Conservation (phyloP, 2,797 vertebrate species). For the Petrocephalus schoutedeni region DNA sequence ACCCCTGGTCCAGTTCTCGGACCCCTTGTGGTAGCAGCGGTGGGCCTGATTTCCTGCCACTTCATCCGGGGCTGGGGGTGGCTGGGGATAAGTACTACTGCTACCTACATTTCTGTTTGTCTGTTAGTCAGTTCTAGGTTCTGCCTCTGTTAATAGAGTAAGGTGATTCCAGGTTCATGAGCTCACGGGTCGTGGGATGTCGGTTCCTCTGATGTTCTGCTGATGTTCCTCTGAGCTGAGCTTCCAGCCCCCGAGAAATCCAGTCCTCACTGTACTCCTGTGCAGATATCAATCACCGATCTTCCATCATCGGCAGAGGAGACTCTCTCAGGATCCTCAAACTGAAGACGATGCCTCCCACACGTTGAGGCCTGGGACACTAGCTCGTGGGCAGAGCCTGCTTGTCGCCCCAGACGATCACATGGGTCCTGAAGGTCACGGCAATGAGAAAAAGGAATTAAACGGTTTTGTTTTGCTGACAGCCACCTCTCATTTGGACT, state of each 20-base stretch:
- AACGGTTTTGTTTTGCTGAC: conserved; percentile 53
- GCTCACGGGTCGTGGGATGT: neutral
- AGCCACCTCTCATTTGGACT: conserved; percentile 53
- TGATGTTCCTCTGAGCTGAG: neutral
- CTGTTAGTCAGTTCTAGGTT: neutral
- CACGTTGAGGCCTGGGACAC: neutral
- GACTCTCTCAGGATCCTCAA: neutral
- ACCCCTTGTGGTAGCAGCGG: neutral
- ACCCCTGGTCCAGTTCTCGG: neutral
- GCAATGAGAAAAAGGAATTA: too few relatives aligned
- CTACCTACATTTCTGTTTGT: neutral
- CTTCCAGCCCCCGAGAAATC: neutral
- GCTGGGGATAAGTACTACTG: neutral
- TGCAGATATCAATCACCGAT: neutral
- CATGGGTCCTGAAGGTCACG: neutral
- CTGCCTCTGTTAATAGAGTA: neutral
- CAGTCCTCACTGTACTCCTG: neutral
- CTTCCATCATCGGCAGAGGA: neutral
- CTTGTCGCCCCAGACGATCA: neutral
- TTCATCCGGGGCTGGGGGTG: neutral
- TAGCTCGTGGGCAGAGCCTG: neutral
- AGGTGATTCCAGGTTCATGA: neutral
- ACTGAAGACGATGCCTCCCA: neutral
- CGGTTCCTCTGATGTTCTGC: neutral
- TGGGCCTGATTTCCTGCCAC: neutral